Percentiles rank a stretch among this genome's conserved stretches.
These are phyloP conservation scores for Drosophila diplacantha DNA, from an alignment of 2,888 invertebrate species.

Conservation along the genomic window DNA sequence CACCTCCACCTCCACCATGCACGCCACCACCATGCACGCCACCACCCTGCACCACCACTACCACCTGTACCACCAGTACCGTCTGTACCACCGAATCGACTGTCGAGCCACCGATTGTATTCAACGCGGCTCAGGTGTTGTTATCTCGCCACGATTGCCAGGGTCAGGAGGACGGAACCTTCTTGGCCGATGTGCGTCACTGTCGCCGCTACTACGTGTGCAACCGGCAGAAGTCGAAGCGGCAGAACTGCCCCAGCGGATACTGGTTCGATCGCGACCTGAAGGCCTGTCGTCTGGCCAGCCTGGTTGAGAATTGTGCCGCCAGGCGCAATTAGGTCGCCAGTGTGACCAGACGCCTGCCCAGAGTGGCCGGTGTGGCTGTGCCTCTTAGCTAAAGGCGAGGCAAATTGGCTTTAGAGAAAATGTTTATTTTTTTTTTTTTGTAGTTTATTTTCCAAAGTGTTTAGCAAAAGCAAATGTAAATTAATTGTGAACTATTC, in stretches of 20 bases:
- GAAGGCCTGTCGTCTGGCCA: slow-evolving; percentile 28
- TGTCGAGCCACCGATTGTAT: too few species aligned
- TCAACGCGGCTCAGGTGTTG: slow-evolving; percentile 5
- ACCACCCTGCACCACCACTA: not conserved
- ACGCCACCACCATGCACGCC: slow-evolving; percentile 9
- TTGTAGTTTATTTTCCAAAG: slow-evolving; percentile 10
- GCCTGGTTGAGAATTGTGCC: slow-evolving; percentile 44
- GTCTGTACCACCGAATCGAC: not conserved
- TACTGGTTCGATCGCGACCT: slow-evolving; percentile 47
- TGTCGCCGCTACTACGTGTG: slow-evolving; percentile 50
- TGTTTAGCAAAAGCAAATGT: slow-evolving; percentile 12
- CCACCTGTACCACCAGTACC: slow-evolving; percentile 1
- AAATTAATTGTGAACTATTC: slow-evolving; percentile 10
- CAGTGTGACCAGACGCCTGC: not conserved
- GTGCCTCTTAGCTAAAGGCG: not conserved
- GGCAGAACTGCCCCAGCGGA: slow-evolving; percentile 39
- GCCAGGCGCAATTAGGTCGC: slow-evolving; percentile 32
- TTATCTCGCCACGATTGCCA: slow-evolving; percentile 33
- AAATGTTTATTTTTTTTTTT: slow-evolving; percentile 11
- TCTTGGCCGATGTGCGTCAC: slow-evolving; percentile 38
- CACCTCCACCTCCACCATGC: not conserved
- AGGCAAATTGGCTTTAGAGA: slow-evolving; percentile 5
- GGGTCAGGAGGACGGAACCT: slow-evolving; percentile 36
- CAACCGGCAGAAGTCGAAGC: slow-evolving; percentile 23
- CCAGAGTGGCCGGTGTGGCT: slow-evolving; percentile 10